Evolutionary conservation across 92 coral and sea anemone species (phyloP).

Genomic region (Zoanthus sociatus): DNA sequence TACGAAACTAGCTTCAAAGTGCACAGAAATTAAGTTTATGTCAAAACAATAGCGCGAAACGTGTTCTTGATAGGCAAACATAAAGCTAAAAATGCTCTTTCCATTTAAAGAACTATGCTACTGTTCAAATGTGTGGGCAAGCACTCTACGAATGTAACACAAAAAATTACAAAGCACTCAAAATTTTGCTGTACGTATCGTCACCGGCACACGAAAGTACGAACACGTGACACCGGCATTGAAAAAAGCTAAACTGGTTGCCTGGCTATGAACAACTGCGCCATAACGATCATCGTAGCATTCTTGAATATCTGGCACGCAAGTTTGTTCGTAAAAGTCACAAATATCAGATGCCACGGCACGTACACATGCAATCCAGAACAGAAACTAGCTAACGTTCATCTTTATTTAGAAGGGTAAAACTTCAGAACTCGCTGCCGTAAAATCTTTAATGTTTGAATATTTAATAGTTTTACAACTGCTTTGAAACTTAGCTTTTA

Average conservation of each 20-base stretch:
- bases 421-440: no score
- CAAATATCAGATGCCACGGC: not conserved
- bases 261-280: not conserved
- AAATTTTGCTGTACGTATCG: no score
- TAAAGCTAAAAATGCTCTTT: not conserved
- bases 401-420: no score
- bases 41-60: not conserved
- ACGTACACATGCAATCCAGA: not conserved
- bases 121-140: not conserved
- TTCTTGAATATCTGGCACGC: not conserved
- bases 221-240: not conserved
- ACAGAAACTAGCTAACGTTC: not conserved
- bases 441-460: no score
- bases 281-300: not conserved
- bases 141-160: not conserved
- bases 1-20: not conserved
- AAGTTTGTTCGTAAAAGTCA: not conserved
- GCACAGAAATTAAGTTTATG: not conserved
- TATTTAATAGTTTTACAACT: no score
- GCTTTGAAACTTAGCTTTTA: no score
- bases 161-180: no score
- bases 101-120: not conserved
- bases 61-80: slow-evolving; percentile 9
- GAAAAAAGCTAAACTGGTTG: not conserved
- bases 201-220: no score